Evolutionary conservation across 2,797 vertebrate genomes (phyloP).

Genomic region (Chaetophractus vellerosus): DNA sequence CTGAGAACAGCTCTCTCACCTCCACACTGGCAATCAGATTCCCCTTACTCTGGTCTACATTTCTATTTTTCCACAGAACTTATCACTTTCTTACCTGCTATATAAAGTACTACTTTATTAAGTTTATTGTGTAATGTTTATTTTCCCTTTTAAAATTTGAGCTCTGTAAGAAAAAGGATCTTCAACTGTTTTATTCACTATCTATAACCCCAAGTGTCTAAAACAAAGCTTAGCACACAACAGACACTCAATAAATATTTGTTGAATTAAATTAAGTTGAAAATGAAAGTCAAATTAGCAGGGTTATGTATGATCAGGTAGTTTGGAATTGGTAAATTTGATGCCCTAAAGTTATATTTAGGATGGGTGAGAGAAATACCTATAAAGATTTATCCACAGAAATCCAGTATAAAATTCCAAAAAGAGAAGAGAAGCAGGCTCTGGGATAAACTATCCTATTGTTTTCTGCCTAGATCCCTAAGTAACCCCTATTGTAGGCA

Average conservation of each 20-base stretch:
- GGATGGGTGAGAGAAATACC: neutral
- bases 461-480: neutral
- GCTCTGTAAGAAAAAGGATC: neutral
- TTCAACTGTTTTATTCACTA: neutral
- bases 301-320: neutral
- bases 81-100: conserved; percentile 1
- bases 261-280: neutral
- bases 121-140: neutral
- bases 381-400: neutral
- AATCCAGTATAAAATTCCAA: neutral
- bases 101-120: neutral
- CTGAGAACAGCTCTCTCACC: neutral
- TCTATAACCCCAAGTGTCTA: neutral
- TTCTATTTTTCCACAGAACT: neutral
- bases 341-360: neutral
- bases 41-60: neutral
- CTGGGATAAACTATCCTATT: neutral
- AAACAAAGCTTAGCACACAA: neutral
- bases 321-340: neutral
- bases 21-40: neutral
- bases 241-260: neutral
- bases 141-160: conserved; percentile 10
- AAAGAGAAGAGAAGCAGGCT: neutral
- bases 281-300: neutral
- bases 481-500: neutral